These are phyloP conservation scores for Trichomycterus rosablanca DNA, from an alignment of 2,113 vertebrate genomes.

Conservation along the genomic window DNA sequence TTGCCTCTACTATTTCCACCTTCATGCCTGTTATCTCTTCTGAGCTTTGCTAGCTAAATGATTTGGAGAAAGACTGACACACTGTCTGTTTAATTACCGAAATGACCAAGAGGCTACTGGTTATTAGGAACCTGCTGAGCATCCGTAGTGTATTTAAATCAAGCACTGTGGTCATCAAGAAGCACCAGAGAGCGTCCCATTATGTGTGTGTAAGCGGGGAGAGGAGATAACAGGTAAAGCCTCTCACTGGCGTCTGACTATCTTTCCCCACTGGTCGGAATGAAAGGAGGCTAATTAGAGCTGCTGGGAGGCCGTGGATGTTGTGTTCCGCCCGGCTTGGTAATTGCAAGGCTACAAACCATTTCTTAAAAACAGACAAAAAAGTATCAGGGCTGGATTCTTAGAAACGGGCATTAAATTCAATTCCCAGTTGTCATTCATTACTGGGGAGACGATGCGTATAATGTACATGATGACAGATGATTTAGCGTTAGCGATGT, in stretches of 20 bases:
- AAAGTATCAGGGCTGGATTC: not conserved
- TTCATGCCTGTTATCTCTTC: not conserved
- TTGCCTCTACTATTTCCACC: not conserved
- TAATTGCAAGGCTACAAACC: slow-evolving; percentile 46
- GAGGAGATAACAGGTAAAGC: slow-evolving; percentile 27
- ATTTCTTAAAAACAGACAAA: slow-evolving; percentile 51
- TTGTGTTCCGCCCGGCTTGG: slow-evolving; percentile 22
- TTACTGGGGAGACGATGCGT: too few relatives aligned
- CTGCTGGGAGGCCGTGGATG: slow-evolving; percentile 33
- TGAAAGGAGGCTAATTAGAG: slow-evolving; percentile 44
- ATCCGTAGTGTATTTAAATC: slow-evolving; percentile 14
- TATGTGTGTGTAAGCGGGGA: slow-evolving; percentile 7
- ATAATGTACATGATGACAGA: too few relatives aligned
- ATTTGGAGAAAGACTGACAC: slow-evolving; percentile 6
- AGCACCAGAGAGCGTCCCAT: slow-evolving; percentile 16
- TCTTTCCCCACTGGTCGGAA: slow-evolving; percentile 29
- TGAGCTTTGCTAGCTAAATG: not conserved
- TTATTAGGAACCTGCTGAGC: slow-evolving; percentile 16
- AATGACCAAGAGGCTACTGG: slow-evolving; percentile 18
- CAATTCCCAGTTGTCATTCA: too few relatives aligned
- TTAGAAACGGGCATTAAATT: not conserved
- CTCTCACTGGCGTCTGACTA: slow-evolving; percentile 18
- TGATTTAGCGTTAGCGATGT: too few relatives aligned
- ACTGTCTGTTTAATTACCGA: slow-evolving; percentile 22
- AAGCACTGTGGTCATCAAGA: slow-evolving; percentile 28